A percentile compares a stretch with the other conserved stretches of the same genome.
phyloP scores from a whole-genome alignment of 2,797 vertebrate species.

The Perodicticus potto region DNA sequence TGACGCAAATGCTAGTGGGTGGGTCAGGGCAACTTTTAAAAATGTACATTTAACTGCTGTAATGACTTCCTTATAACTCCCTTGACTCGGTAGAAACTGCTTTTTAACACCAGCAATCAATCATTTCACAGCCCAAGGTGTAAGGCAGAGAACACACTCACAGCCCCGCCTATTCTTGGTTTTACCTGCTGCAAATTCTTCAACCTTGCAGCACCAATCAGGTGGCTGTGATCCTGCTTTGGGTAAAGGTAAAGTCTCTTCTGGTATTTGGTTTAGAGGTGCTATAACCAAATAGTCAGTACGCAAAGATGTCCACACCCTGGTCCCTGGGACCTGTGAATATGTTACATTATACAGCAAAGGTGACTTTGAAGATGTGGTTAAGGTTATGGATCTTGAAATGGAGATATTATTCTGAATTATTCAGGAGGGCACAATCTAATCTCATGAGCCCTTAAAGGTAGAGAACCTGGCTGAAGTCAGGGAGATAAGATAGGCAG shows the following conservation, averaged over 20 bases:
- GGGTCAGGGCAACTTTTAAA: not conserved
- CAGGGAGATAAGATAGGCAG: not conserved
- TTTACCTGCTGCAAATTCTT: not conserved
- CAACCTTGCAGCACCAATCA: not conserved
- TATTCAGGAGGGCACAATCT: not conserved
- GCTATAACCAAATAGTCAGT: not conserved
- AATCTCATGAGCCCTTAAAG: not conserved
- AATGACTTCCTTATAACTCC: not conserved
- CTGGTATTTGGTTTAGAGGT: not conserved
- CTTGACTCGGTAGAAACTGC: not conserved
- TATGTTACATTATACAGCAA: not conserved
- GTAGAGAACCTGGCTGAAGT: not conserved
- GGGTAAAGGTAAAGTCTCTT: not conserved
- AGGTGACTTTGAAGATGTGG: not conserved
- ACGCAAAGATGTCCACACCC: not conserved
- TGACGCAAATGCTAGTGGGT: not conserved
- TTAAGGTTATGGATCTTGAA: not conserved
- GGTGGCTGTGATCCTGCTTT: not conserved
- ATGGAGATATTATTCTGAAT: not conserved
- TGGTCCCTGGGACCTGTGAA: not conserved
- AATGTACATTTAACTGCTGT: not conserved
- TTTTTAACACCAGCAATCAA: not conserved
- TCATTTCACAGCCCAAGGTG: not conserved
- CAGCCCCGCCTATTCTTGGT: not conserved
- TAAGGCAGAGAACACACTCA: not conserved